These are phyloP conservation scores for Crypturellus undulatus DNA, from an alignment of 2,113 vertebrate genomes.

Conservation along the genomic window DNA sequence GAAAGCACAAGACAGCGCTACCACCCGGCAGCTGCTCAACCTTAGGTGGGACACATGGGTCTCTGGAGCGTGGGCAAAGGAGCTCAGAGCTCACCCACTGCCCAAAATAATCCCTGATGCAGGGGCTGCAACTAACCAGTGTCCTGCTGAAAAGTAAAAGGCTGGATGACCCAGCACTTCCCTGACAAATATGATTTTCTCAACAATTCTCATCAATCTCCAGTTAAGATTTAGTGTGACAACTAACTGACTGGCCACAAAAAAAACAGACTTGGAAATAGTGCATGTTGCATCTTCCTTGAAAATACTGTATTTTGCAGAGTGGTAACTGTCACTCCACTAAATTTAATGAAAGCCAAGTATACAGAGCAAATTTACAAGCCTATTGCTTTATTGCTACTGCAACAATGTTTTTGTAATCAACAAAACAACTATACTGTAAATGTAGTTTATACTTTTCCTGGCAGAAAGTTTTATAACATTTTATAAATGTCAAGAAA, in stretches of 20 bases:
- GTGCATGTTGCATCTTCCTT: not conserved
- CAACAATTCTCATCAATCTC: conserved; percentile 24
- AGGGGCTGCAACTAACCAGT: not conserved
- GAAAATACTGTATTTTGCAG: conserved; percentile 22
- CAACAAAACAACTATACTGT: conserved; percentile 25
- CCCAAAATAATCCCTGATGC: not conserved
- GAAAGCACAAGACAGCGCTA: not conserved
- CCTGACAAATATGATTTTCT: not conserved
- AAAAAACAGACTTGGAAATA: not conserved
- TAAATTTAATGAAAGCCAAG: conserved; percentile 52
- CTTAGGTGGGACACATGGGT: not conserved
- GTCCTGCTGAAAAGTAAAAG: not conserved
- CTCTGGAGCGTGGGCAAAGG: not conserved
- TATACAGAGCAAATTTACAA: conserved; percentile 53
- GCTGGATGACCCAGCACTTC: not conserved
- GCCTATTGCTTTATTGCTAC: conserved; percentile 3
- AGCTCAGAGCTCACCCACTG: not conserved
- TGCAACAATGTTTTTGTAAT: conserved; percentile 37
- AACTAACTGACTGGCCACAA: not conserved
- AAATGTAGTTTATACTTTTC: conserved; percentile 47
- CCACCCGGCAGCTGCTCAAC: not conserved
- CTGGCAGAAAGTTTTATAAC: conserved; percentile 30
- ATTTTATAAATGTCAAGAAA: conserved; percentile 49
- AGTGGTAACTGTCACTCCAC: conserved; percentile 20
- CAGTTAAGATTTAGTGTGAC: conserved; percentile 40